Percentiles rank a stretch among this genome's conserved stretches.
These are phyloP conservation scores for Lydus trimaculatus DNA, from an alignment of 2,888 invertebrate species.

Conservation along the genomic window DNA sequence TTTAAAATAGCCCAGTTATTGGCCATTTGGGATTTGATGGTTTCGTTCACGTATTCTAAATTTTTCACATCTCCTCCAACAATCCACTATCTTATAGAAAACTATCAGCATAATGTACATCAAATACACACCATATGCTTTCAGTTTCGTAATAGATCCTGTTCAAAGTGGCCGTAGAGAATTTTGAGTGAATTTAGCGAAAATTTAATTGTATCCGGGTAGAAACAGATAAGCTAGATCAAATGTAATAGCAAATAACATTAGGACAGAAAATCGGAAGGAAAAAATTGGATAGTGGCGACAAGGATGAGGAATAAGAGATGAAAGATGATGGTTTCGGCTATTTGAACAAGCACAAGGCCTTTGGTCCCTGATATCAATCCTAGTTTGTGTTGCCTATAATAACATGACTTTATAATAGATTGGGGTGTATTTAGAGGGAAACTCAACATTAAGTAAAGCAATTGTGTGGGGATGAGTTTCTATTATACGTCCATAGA, in stretches of 20 bases:
- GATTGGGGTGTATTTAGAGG: conserved; percentile 7
- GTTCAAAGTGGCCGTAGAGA: background rate
- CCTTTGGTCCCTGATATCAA: conserved; percentile 2
- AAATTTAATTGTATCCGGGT: conserved; percentile 5
- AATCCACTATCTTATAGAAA: background rate
- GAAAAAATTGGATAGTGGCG: background rate
- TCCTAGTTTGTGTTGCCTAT: conserved; percentile 9
- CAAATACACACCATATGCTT: conserved; percentile 2
- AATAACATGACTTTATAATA: conserved; percentile 9
- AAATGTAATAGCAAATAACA: conserved; percentile 9
- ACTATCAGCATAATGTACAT: background rate
- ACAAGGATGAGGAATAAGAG: background rate
- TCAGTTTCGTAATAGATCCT: background rate
- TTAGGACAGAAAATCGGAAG: background rate
- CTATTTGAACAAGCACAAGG: conserved; percentile 1
- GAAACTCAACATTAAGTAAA: background rate
- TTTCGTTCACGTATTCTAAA: background rate
- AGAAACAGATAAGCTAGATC: background rate
- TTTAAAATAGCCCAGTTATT: background rate
- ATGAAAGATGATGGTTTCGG: background rate
- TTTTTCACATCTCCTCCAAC: background rate
- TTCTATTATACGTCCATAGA: background rate
- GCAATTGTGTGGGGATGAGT: background rate
- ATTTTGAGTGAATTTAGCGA: background rate
- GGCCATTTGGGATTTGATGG: conserved; percentile 1